Evolutionary conservation across 2,888 invertebrate species (phyloP).

Genomic region (Euphydryas editha): DNA sequence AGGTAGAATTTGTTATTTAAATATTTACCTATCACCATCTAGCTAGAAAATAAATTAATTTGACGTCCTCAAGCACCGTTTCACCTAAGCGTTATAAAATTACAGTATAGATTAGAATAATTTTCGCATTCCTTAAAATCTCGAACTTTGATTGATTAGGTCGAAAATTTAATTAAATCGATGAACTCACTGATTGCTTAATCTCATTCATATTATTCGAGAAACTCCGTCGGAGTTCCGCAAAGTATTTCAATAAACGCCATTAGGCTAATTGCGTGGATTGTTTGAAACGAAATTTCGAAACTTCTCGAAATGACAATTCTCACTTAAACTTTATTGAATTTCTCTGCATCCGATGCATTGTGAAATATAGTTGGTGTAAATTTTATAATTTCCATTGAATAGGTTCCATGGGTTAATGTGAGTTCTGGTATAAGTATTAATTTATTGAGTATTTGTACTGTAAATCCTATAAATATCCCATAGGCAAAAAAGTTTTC

Average conservation of each 20-base stretch:
- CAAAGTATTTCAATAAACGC: slow-evolving; percentile 68
- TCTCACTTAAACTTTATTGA: slow-evolving; percentile 26
- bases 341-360: slow-evolving; percentile 19
- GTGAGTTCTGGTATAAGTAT: too few relatives aligned
- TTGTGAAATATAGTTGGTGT: background rate
- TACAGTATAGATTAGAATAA: too few relatives aligned
- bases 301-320: slow-evolving; percentile 30
- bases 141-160: slow-evolving; percentile 43
- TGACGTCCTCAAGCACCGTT: too few relatives aligned
- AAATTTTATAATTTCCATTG: background rate
- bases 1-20: too few relatives aligned
- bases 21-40: too few relatives aligned
- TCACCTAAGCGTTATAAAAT: too few relatives aligned
- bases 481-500: too few relatives aligned
- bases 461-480: too few relatives aligned
- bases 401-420: background rate
- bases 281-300: slow-evolving; percentile 26
- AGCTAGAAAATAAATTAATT: too few relatives aligned
- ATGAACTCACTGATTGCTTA: slow-evolving; percentile 61
- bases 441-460: too few relatives aligned
- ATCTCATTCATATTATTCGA: slow-evolving; percentile 56
- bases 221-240: slow-evolving; percentile 38
- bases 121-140: background rate
- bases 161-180: slow-evolving; percentile 52
- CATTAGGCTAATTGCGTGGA: slow-evolving; percentile 59